Evolutionary conservation across 2,888 invertebrate species (phyloP).

Genomic region (Ischnura elegans): DNA sequence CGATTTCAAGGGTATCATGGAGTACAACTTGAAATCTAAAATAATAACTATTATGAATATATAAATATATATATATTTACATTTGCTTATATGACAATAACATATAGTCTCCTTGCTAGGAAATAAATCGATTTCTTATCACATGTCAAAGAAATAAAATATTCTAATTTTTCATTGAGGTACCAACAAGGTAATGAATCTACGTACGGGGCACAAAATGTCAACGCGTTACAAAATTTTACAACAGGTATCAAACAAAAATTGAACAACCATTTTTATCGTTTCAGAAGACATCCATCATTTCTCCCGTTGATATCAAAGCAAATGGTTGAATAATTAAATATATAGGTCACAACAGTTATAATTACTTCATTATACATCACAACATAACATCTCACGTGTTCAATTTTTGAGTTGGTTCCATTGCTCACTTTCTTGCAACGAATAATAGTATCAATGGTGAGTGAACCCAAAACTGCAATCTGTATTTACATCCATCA

Average conservation of each 20-base stretch:
- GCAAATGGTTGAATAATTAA: not conserved
- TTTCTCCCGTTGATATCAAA: not conserved
- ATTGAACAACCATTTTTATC: not conserved
- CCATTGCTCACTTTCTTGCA: not conserved
- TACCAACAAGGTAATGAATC: not conserved
- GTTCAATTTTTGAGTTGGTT: not conserved
- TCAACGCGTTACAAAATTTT: constrained; percentile 5
- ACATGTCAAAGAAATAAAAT: not conserved
- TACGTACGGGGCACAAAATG: constrained; percentile 36
- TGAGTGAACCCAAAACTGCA: not conserved
- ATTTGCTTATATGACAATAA: constrained; percentile 47
- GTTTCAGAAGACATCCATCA: constrained; percentile 14
- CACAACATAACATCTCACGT: not conserved
- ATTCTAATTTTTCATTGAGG: not conserved
- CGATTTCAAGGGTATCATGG: no score
- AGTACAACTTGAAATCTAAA: no score
- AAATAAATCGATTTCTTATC: not conserved
- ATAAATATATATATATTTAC: constrained; percentile 62
- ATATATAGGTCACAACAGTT: not conserved
- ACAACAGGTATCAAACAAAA: not conserved
- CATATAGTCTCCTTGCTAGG: not conserved
- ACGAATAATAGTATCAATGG: not conserved
- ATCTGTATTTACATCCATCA: not conserved
- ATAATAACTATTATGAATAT: not conserved
- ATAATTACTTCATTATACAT: not conserved